Base-by-base conservation (phyloP, 2,888 invertebrate species). In the Rhagium mordax region DNA sequence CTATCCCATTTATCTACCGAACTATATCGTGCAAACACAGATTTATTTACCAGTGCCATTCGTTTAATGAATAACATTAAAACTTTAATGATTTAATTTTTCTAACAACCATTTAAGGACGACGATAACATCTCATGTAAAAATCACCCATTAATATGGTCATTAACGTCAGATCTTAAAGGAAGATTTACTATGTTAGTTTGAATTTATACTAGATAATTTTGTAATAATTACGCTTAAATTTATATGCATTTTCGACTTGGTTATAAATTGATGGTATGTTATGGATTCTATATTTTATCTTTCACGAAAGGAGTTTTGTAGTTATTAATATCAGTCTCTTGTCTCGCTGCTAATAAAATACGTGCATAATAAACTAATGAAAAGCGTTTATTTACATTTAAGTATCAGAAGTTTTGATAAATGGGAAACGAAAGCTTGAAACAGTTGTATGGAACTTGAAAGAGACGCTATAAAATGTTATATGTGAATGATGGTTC, bases 71-170 rank as follows among this genome's bases (percentile, higher is more conserved):
- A 20, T 18, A 7, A 51, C 51, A 20, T 51, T 18, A 51, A 16
- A 51, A 18, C 74, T 71, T 76, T 74, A 76, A 74, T 74, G 74
- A 72, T 76, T 74, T 41, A 65, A 76, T 76, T 76, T 76, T 76
- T 76, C 20, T 66, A 69, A 69, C 74, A 72, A 74, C 70, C 74
- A 68, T 67, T 72, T 68, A 76, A 62, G 68, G 72, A 60, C 29
- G 33, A 53, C 70, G 65, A 74, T 76, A 74, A 68, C 68, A 76
- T 72, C 70, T 67, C 53, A 65, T 69, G 68, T 74, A 76, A 72
- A 74, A 72, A 69, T 70, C 66, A 71, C 64, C 59, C 71, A 76
- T 76, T 76, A 74, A 72, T 70, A 69, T 70, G 67, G 49, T 61
- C 64, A 72, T 74, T 74, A 76, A 74, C 24, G 76, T 76, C 72